These are phyloP conservation scores for Austrofundulus limnaeus DNA, from an alignment of 2,113 vertebrate genomes.

Conservation along the genomic window DNA sequence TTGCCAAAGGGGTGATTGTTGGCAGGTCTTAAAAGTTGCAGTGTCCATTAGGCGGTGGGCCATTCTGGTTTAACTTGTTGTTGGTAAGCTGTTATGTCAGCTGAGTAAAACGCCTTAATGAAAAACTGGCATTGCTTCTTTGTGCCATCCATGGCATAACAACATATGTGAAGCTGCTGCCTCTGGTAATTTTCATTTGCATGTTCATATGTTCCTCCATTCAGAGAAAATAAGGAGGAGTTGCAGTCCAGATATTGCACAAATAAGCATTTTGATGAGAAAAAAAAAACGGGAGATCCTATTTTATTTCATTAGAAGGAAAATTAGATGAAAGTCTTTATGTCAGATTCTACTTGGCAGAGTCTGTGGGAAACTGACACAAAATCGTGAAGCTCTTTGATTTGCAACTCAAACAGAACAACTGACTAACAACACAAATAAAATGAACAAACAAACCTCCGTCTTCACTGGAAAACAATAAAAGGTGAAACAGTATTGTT, in stretches of 20 bases:
- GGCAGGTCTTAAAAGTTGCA: slow-evolving; percentile 66
- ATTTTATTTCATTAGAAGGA: slow-evolving; percentile 90
- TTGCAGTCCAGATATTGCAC: slow-evolving; percentile 74
- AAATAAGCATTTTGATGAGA: slow-evolving; percentile 79
- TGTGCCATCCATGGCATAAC: slow-evolving; percentile 66
- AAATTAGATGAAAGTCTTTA: slow-evolving; percentile 93
- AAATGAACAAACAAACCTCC: slow-evolving; percentile 53
- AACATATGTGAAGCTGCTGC: slow-evolving; percentile 73
- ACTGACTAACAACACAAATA: slow-evolving; percentile 67
- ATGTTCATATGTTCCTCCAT: slow-evolving; percentile 77
- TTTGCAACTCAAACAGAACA: slow-evolving; percentile 73
- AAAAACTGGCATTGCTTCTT: slow-evolving; percentile 70
- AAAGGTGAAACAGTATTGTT: not conserved
- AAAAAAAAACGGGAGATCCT: slow-evolving; percentile 79
- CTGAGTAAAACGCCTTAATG: slow-evolving; percentile 63
- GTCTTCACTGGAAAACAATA: slow-evolving; percentile 31
- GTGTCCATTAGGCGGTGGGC: slow-evolving; percentile 67
- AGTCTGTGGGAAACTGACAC: slow-evolving; percentile 89
- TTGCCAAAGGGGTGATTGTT: slow-evolving; percentile 56
- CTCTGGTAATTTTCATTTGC: slow-evolving; percentile 74
- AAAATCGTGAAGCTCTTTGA: slow-evolving; percentile 79
- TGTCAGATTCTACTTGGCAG: slow-evolving; percentile 88
- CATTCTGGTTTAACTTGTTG: slow-evolving; percentile 63
- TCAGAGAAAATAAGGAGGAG: slow-evolving; percentile 59
- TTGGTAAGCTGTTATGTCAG: slow-evolving; percentile 70